phyloP scores from a whole-genome alignment of 2,888 invertebrate genomes.

The Polydrusus cervinus region DNA sequence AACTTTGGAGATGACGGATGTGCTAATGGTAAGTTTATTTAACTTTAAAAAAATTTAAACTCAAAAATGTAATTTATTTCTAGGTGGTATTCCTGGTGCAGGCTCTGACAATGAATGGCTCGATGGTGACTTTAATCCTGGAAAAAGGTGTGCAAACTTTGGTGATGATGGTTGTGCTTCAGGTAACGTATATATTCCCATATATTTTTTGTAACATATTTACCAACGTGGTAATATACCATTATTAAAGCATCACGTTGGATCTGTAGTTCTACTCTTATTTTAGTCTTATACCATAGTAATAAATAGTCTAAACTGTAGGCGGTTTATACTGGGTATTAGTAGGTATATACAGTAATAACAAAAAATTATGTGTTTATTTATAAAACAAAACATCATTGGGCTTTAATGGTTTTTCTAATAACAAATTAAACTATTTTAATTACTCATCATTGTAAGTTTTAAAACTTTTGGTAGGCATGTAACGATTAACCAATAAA shows the following conservation, averaged over 20 bases:
- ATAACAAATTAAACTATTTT: no score
- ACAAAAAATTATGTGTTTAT: no score
- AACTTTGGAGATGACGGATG: constrained; percentile 75
- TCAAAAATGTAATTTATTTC: neutral
- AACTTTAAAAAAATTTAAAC: neutral
- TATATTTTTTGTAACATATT: neutral
- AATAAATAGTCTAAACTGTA: no score
- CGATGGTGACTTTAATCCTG: constrained; percentile 50
- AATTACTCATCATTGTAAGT: no score
- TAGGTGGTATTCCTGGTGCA: constrained; percentile 58
- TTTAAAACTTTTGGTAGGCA: no score
- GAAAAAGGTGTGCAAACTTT: constrained; percentile 68
- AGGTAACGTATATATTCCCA: constrained; percentile 56
- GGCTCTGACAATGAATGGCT: constrained; percentile 59
- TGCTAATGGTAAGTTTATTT: constrained; percentile 54
- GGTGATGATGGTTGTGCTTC: constrained; percentile 75
- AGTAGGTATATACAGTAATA: no score
- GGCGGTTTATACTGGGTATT: no score
- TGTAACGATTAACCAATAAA: no score
- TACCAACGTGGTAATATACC: neutral
- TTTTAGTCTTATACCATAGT: no score
- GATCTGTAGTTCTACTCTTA: neutral
- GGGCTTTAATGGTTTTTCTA: no score
- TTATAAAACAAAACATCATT: no score
- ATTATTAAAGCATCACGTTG: constrained; percentile 1